phyloP scores from a whole-genome alignment of 2,888 invertebrate species.

The Eristalis pertinax region DNA sequence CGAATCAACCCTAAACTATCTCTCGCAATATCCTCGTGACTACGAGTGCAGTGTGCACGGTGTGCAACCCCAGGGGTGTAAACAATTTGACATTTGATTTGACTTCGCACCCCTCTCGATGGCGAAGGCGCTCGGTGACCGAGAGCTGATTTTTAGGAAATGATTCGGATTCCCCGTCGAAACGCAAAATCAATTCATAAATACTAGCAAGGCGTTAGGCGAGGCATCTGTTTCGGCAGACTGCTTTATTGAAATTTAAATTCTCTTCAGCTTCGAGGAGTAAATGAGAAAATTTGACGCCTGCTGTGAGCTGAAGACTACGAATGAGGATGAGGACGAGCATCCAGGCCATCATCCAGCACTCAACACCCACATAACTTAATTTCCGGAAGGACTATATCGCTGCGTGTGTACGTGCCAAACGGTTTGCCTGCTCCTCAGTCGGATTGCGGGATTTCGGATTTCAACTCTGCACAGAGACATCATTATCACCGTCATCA shows the following conservation, averaged over 20 bases:
- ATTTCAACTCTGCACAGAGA: slow-evolving; percentile 25
- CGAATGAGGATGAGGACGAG: background rate
- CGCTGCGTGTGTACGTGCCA: slow-evolving; percentile 65
- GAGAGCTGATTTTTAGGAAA: slow-evolving; percentile 60
- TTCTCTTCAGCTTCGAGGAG: slow-evolving; percentile 29
- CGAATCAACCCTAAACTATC: slow-evolving; percentile 54
- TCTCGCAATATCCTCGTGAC: slow-evolving; percentile 45
- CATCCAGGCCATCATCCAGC: slow-evolving; percentile 50
- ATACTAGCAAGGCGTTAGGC: slow-evolving; percentile 5
- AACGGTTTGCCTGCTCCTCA: slow-evolving; percentile 48
- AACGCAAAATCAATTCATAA: slow-evolving; percentile 62
- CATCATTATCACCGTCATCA: slow-evolving; percentile 68
- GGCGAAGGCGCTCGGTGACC: slow-evolving; percentile 27
- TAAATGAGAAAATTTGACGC: slow-evolving; percentile 62
- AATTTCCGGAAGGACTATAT: slow-evolving; percentile 74
- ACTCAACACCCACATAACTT: slow-evolving; percentile 74
- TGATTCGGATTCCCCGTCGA: slow-evolving; percentile 46
- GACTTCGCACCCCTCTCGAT: slow-evolving; percentile 56
- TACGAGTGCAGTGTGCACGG: background rate
- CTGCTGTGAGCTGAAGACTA: slow-evolving; percentile 44
- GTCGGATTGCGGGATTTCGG: background rate
- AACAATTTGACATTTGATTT: slow-evolving; percentile 71
- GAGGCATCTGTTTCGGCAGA: slow-evolving; percentile 37
- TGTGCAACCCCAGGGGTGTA: slow-evolving; percentile 62
- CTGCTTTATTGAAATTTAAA: slow-evolving; percentile 59